Evolutionary conservation across 2,888 invertebrate genomes (phyloP), one percentile per base, ranked within the genome.

Genomic region (Mesorhabditis spiculigera): DNA sequence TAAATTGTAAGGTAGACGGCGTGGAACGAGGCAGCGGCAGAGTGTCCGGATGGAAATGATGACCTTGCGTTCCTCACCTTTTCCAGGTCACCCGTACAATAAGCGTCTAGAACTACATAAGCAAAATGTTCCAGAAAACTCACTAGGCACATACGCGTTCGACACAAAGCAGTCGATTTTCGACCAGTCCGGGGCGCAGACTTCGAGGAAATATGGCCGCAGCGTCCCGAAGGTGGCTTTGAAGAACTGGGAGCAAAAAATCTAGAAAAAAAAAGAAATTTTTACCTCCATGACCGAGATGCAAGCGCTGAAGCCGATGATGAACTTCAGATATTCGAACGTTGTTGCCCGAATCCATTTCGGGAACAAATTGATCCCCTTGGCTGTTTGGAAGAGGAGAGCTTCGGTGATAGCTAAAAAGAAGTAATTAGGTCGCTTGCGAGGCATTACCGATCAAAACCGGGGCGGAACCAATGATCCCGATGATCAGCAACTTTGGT

Each of bases 141-240:
- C 28, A 28, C 28, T n/a, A 13, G 58, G 58, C n/a, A 50, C 58
- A 50, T 13, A 50, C 8, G 8, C n/a, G n/a, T 73, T 65, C 42
- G 75, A 72, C 45, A 79, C 75, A 4, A 72, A 70, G 68, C 80
- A 82, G 63, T 79, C 79, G 63, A 81, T 74, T 63, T 75, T 71
- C 4, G 74, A 71, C 78, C 79, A 81, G 68, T 85, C 83, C 8
- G 96, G 95, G 69, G 90, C 88, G 86, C 97, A 98, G 1, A 95
- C 91, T 77, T 90, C 90, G 85, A 94, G 90, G 88, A 97, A 98
- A 88, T 98, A 95, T 50, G 97, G 97, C 79, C 97, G 89, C 76
- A 96, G 88, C 71, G 95, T 90, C 63, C 97, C 97, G 75, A 95
- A 91, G 45, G 73, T 73, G 71, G 61, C 69, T 66, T 66, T 13